Percentiles rank a stretch among this genome's conserved stretches.
phyloP scores from a whole-genome alignment of 92 coral and sea anemone genomes.

The Pocillopora meandrina region DNA sequence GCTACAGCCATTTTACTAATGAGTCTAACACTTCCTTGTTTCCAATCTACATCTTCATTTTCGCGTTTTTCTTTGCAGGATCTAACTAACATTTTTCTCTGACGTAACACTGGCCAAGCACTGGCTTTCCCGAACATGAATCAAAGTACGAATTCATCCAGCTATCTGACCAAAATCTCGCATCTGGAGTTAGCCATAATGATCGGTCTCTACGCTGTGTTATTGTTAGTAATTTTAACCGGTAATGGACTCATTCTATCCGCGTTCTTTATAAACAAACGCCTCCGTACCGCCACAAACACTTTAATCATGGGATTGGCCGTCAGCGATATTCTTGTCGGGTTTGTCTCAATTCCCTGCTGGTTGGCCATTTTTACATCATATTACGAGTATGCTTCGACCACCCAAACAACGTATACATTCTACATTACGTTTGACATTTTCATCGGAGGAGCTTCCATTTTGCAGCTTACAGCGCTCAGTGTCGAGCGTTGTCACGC shows the following conservation, averaged over 20 bases:
- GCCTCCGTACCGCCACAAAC: conserved; percentile 73
- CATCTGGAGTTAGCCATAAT: conserved; percentile 37
- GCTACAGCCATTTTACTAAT: too few relatives aligned
- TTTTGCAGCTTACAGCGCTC: conserved; percentile 86
- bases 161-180: conserved; percentile 18
- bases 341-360: conserved; percentile 79
- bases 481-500: conserved; percentile 92
- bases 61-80: not conserved
- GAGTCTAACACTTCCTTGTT: too few relatives aligned
- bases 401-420: conserved; percentile 26
- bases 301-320: conserved; percentile 77
- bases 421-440: conserved; percentile 91
- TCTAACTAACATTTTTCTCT: not conserved
- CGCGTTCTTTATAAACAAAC: conserved; percentile 71
- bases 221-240: conserved; percentile 51
- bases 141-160: conserved; percentile 1
- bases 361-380: conserved; percentile 65
- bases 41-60: too few relatives aligned
- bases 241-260: conserved; percentile 83
- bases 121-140: conserved; percentile 10
- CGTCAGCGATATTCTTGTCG: conserved; percentile 83
- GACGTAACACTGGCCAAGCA: not conserved
- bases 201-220: conserved; percentile 43
- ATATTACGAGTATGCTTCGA: conserved; percentile 31
- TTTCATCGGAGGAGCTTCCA: conserved; percentile 89